A percentile compares a stretch with the other conserved stretches of the same genome.
phyloP scores from a whole-genome alignment of 1,140 invertebrate species.

The Papilio machaon region DNA sequence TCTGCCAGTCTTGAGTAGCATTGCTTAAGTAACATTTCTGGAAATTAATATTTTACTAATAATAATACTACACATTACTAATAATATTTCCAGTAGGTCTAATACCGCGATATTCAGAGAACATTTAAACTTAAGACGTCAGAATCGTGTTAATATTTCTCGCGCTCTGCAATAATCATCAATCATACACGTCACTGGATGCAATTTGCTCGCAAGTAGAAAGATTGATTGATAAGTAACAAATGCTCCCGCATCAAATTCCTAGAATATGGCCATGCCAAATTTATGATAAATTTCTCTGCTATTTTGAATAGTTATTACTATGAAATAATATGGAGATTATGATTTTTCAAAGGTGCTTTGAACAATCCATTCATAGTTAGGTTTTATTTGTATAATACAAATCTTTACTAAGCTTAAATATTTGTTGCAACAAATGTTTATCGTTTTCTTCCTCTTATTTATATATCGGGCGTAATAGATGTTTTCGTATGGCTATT shows the following conservation, averaged over 20 bases:
- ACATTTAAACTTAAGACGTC: constrained; percentile 27
- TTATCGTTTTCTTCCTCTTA: constrained; percentile 30
- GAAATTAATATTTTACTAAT: no score
- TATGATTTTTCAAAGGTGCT: no score
- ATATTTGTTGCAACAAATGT: constrained; percentile 24
- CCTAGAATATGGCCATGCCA: constrained; percentile 28
- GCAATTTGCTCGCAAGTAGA: constrained; percentile 40
- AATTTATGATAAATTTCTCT: constrained; percentile 32
- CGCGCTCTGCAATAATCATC: constrained; percentile 33
- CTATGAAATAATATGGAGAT: not conserved
- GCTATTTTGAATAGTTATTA: not conserved
- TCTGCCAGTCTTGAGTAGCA: no score
- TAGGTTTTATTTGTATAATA: no score
- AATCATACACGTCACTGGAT: constrained; percentile 35
- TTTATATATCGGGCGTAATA: constrained; percentile 36
- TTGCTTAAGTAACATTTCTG: no score
- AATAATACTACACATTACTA: no score
- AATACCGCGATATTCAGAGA: not conserved
- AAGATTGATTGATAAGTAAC: constrained; percentile 40
- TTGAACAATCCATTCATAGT: not conserved
- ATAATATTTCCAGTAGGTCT: not conserved
- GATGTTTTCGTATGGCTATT: constrained; percentile 37
- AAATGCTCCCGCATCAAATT: constrained; percentile 33
- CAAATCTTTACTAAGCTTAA: not conserved
- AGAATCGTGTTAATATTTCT: constrained; percentile 29